Evolutionary conservation across 2,888 invertebrate genomes (phyloP), one percentile per base, ranked within the genome.

Genomic region (Dolomedes plantarius): DNA sequence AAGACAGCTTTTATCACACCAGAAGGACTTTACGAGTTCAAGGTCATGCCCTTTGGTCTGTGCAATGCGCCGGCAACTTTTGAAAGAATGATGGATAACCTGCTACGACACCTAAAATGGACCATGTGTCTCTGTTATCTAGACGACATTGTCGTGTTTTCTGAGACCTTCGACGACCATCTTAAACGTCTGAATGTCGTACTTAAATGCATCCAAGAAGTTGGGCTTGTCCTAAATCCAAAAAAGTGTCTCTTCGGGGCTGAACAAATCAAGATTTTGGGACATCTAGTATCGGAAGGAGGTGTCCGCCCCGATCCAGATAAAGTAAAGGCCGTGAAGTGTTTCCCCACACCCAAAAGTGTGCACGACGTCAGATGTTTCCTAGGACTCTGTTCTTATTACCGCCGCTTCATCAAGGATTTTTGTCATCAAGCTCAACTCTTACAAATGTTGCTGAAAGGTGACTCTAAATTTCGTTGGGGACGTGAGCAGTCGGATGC

Each of bases 1-100:
- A 89, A 90, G 32, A 90, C 89, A 0, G 89, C 89, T 0, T 90
- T 90, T 72, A 72, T 85, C 0, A 86, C 79, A 0, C 87, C 87
- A 1, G 23, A 82, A 11, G 89, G 89, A 0, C 80, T 88, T 0
- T 90, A 87, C 65, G 87, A 90, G 81, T 91, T 89, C 64, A 86
- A 75, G 5, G 83, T 88, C 0, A 88, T 90, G 87, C 89, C 89
- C 0, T 90, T 90, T 74, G 90, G 90, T 0, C 68, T 90, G 3
- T 72, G 71, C 1, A 89, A 89, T 75, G 89, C 89, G 0, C 88
- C 89, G 0, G 87, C 87, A 0, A 89, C 89, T 1, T 90, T 89
- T 68, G 88, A 90, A 68, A 87, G 89, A 3, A 75, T 88, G 13
- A 89, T 90, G 89, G 87, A 90, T 27, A 50, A 39, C 16, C 62